Evolutionary conservation across 2,113 vertebrate genomes (phyloP).

Genomic region (Silurus asotus): DNA sequence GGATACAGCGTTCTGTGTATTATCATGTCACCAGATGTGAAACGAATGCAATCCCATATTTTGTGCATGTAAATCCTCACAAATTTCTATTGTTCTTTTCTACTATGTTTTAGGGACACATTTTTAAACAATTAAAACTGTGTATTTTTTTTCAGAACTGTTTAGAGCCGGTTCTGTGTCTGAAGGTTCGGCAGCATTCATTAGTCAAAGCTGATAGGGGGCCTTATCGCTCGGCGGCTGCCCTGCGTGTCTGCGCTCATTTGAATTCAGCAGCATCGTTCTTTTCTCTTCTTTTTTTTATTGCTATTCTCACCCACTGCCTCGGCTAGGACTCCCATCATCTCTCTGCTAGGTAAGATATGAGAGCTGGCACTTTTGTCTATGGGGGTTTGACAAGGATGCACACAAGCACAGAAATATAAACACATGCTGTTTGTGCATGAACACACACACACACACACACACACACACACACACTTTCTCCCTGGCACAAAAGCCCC

Average conservation of each 20-base stretch:
- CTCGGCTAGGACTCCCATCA: conserved; percentile 22
- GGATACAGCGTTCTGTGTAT: neutral
- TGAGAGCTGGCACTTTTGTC: conserved; percentile 28
- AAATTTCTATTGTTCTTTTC: neutral
- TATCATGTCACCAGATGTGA: neutral
- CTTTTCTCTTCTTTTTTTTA: conserved; percentile 31
- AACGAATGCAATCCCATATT: neutral
- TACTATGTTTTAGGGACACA: neutral
- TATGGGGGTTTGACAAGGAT: conserved; percentile 35
- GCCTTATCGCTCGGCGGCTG: conserved; percentile 31
- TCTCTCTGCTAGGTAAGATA: conserved; percentile 29
- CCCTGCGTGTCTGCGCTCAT: conserved; percentile 29
- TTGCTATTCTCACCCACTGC: conserved; percentile 40
- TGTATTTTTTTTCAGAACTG: neutral
- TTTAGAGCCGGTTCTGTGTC: neutral
- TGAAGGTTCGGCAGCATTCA: conserved; percentile 5
- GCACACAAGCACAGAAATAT: conserved; percentile 3
- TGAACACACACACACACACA: neutral
- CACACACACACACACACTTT: conserved; percentile 12
- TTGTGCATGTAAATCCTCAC: conserved; percentile 2
- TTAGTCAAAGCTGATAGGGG: conserved; percentile 26
- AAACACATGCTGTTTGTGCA: neutral
- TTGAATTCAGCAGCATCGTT: conserved; percentile 26
- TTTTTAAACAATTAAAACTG: conserved; percentile 21
- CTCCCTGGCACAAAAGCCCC: conserved; percentile 40